Evolutionary conservation across 2,888 invertebrate genomes (phyloP), one percentile per base, ranked within the genome.

Genomic region (Altica lythri): DNA sequence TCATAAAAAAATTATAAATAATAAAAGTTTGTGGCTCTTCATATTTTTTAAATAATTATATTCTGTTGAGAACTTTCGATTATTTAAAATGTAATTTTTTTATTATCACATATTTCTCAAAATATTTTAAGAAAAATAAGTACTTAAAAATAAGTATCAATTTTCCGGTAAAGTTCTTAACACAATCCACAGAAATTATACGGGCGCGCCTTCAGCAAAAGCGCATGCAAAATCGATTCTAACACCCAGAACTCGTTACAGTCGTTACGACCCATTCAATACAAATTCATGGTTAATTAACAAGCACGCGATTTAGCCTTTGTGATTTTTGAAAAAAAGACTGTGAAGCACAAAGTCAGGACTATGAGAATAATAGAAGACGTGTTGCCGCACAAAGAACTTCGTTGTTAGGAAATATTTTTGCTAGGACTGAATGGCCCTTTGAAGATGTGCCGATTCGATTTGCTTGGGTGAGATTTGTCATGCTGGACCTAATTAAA

Each of bases 391-490:
- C 53, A 53, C 52, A 57, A 51, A 49, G 48, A 35, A 22, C 46
- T 47, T 29, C 38, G 32, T n/a, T n/a, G n/a, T n/a, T n/a, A n/a
- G n/a, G n/a, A 43, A 47, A 51, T 43, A 46, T 40, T 44, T 46
- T 47, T 48, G 55, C 43, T 34, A n/a, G n/a, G n/a, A n/a, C n/a
- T n/a, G n/a, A n/a, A n/a, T n/a, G n/a, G n/a, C n/a, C 34, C 34
- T 34, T 34, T 34, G 34, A 34, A 50, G 45, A 57, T 50, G 55
- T 59, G 55, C 44, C 51, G 50, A 61, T 61, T 61, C 47, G 61
- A 50, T 59, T 49, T 57, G 61, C 57, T 55, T 53, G 53, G 43
- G 22, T 51, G 50, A 37, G 49, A 57, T 46, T 48, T 53, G 56
- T 54, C 50, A 47, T 47, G 53, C 45, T 61, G 55, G 56, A 37